phyloP scores from a whole-genome alignment of 2,113 vertebrate genomes.

The Pelecanus crispus region DNA sequence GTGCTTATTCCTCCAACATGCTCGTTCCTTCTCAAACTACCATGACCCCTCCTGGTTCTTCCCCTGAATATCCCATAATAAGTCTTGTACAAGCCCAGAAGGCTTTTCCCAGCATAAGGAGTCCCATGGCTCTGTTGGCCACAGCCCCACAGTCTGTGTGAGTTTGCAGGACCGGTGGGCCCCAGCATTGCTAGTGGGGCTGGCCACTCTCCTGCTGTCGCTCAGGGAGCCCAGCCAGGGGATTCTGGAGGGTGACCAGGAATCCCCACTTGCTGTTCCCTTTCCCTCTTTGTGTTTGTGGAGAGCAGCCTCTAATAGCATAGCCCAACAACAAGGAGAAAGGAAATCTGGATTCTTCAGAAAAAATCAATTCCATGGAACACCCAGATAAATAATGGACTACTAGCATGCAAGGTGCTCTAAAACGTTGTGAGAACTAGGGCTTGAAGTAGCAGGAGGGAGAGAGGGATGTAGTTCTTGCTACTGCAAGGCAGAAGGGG shows the following conservation, averaged over 20 bases:
- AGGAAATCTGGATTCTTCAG: neutral
- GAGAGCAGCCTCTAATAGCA: neutral
- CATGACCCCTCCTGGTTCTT: neutral
- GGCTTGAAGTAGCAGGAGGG: neutral
- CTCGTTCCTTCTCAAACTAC: neutral
- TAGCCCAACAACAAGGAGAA: neutral
- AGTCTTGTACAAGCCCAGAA: neutral
- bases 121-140: neutral
- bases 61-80: neutral
- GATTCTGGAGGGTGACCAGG: neutral
- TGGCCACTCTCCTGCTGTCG: neutral
- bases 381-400: neutral
- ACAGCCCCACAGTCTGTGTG: neutral
- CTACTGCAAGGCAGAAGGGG: neutral
- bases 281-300: neutral
- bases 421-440: neutral
- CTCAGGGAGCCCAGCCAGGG: fast-evolving
- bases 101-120: neutral
- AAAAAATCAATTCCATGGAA: neutral
- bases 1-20: neutral
- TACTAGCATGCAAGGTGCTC: neutral
- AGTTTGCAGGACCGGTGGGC: neutral
- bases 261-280: neutral
- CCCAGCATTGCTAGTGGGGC: neutral
- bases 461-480: neutral